Conservation (phyloP, 1,140 invertebrate genomes). For the Achroia grisella region DNA sequence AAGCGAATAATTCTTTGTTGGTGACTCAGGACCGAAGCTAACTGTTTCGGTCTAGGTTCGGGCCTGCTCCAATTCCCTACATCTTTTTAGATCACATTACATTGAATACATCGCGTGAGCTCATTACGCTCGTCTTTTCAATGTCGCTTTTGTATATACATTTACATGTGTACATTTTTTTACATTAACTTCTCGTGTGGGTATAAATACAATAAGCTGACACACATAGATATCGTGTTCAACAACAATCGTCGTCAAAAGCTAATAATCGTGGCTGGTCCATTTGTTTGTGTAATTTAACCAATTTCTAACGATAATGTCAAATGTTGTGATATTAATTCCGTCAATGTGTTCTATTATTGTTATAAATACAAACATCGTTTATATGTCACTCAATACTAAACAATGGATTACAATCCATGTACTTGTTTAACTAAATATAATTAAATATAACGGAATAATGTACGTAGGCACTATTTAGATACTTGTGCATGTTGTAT, state of each 20-base stretch:
- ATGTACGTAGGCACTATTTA: slow-evolving; percentile 12
- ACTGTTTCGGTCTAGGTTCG: slow-evolving; percentile 50
- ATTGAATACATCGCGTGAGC: slow-evolving; percentile 30
- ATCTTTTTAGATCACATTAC: slow-evolving; percentile 51
- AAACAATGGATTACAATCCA: slow-evolving; percentile 36
- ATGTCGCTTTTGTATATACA: slow-evolving; percentile 10
- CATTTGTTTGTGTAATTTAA: too few species aligned
- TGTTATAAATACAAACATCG: too few species aligned
- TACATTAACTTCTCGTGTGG: too few species aligned
- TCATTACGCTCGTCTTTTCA: slow-evolving; percentile 24
- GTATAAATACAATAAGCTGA: too few species aligned
- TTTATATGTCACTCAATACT: not conserved
- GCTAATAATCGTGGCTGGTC: too few species aligned
- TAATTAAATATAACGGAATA: slow-evolving; percentile 25
- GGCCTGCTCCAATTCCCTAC: slow-evolving; percentile 52
- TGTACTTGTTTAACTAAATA: not conserved
- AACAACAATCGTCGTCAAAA: too few species aligned
- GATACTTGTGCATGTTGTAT: slow-evolving; percentile 23
- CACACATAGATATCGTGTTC: too few species aligned
- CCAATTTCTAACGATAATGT: too few species aligned
- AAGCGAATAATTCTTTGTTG: slow-evolving; percentile 35
- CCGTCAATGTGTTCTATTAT: too few species aligned
- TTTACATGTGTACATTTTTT: not conserved
- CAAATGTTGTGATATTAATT: too few species aligned
- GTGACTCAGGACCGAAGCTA: slow-evolving; percentile 50